Base-by-base conservation (phyloP, 2,888 invertebrate species). In the Harpalus rubripes region DNA sequence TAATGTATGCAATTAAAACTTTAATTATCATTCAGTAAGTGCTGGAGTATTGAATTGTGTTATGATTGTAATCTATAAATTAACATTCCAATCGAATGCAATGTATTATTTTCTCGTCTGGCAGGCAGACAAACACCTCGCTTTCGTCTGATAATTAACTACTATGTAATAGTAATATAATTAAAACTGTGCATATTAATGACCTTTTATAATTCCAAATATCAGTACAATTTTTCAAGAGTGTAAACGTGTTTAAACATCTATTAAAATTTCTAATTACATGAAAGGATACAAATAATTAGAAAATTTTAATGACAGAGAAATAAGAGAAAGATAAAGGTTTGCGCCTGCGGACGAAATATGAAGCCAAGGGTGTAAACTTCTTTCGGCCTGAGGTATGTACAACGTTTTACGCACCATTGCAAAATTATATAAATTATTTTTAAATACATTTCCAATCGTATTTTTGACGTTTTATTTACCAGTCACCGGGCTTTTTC, bases 71-170 rank as follows among this genome's bases (percentile, higher is more conserved):
- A 52, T 52, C 15, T 18, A 52, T 76, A 44, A 76, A 76, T 76
- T 76, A 76, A 44, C 44, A 76, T 76, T 76, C 74, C 74, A 76
- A 16, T 72, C 16, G 12, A 52, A 18, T 16, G 74, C 18, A 52
- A 12, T 56, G 18, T 16, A 26, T 76, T 41, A 44, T 63, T 76
- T 76, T 76, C 74, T 76, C 56, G 74, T 76, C 74, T 76, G 39
- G 74, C 74, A 22, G 26, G 22, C 74, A 44, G 22, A 18, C 22
- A 5, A 39, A 52, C 52, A 76, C 74, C 74, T 76, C 5, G 22
- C 74, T 76, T 76, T 63, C 26, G 10, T 12, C 63, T 26, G 63
- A 63, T 63, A 63, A 63, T 63, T 63, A 63, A 63, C 26, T 5
- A 26, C 63, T 63, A 10, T 63, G 26, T 26, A 59, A 59, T 59